Evolutionary conservation across 2,797 vertebrate genomes (phyloP), one percentile per base, ranked within the genome.

Genomic region (Naso thynnoides): DNA sequence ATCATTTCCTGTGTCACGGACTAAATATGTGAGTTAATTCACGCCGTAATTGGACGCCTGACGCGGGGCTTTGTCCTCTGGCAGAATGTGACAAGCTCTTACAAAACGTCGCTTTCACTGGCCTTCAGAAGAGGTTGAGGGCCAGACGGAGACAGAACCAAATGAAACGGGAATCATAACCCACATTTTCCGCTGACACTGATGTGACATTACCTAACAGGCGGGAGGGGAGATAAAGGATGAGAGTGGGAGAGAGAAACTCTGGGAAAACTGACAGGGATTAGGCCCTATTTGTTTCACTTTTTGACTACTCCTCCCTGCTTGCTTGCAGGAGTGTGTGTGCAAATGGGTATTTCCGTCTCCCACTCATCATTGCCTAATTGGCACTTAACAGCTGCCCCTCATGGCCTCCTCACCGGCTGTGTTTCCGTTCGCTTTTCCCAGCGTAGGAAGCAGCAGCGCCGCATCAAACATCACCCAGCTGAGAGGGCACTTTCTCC

Each of bases 331-430:
- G 69, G 44, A 67, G 56, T 31, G 62, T 56, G 27, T 50, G 82
- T 68, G 80, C 79, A 86, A 87, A 88, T 79, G 79, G 74, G 62
- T 76, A 58, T 82, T 85, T 86, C 85, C 67, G 50, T 83, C 86
- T 84, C 84, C 87, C 76, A 77, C 86, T 91, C 86, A 81, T 76
- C 63, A 78, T 60, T 18, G 33, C 81, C 87, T 91, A 91, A 93
- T 93, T 94, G 89, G 87, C 91, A 84, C 89, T 91, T 90, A 92
- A 88, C 90, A 88, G 84, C 83, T 84, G 88, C 82, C 89, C 89
- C 89, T 90, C 80, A 65, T 74, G 87, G 88, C 86, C 74, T 85
- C 73, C 83, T 83, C 63, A 2, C 80, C 70, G 66, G 75, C 79
- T 83, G 65, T 15, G 64, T 78, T 88, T 91, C 83, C 78, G 54